A percentile compares a stretch with the other conserved stretches of the same genome.
These are phyloP conservation scores for Holocentrus rufus DNA, from an alignment of 2,797 vertebrate species.

Conservation along the genomic window DNA sequence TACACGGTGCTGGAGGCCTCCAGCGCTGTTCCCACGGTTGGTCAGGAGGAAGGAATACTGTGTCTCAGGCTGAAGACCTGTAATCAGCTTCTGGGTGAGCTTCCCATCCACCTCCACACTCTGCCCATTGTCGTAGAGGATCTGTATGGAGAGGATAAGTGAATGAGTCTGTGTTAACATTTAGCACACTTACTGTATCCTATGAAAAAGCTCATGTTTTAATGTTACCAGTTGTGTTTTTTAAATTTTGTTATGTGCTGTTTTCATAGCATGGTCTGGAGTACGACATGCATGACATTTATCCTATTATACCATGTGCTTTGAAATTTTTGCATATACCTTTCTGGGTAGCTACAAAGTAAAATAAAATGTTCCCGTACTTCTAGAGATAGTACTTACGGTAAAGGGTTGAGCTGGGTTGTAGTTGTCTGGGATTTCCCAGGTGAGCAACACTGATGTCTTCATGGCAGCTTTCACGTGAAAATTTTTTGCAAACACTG, in stretches of 20 bases:
- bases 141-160: conserved; percentile 76
- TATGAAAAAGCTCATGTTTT: no score
- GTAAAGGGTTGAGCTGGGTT: conserved; percentile 98
- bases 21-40: conserved; percentile 97
- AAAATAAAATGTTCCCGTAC: background rate
- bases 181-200: background rate
- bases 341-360: background rate
- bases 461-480: conserved; percentile 99
- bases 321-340: background rate
- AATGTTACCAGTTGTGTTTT: no score
- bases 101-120: conserved; percentile 97
- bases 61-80: conserved; percentile 94
- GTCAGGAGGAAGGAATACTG: conserved; percentile 98
- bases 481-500: conserved; percentile 99
- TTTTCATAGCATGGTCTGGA: background rate
- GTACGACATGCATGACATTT: no score
- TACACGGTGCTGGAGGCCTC: conserved; percentile 96
- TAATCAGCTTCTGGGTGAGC: conserved; percentile 95
- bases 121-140: conserved; percentile 97
- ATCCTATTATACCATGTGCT: no score
- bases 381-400: conserved; percentile 80
- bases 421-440: conserved; percentile 99
- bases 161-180: conserved; percentile 15
- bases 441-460: conserved; percentile 95
- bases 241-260: background rate